These are phyloP conservation scores for Saturnia japonica DNA, from an alignment of 2,888 invertebrate genomes.

Conservation along the genomic window DNA sequence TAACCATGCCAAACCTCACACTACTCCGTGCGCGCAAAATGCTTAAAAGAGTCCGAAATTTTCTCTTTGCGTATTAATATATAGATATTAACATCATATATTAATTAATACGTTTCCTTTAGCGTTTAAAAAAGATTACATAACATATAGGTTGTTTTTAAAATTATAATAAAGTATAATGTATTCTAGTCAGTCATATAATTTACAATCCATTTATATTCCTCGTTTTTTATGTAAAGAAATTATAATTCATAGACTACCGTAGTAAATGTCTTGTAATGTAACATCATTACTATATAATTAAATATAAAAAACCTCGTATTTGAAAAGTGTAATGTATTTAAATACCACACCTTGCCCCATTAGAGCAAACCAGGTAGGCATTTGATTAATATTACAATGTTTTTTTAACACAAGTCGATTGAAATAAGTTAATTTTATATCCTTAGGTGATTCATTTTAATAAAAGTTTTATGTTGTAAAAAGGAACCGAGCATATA, in stretches of 20 bases:
- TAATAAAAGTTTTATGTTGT: background rate
- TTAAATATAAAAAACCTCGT: background rate
- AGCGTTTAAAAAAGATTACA: no score
- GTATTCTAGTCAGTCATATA: background rate
- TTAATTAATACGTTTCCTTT: background rate
- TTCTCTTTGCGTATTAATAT: no score
- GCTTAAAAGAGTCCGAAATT: no score
- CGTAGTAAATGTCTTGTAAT: background rate
- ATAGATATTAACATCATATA: background rate
- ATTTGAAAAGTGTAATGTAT: slow-evolving; percentile 11
- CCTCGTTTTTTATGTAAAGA: background rate
- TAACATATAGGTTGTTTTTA: no score
- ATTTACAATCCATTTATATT: background rate
- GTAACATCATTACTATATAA: slow-evolving; percentile 9
- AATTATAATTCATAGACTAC: background rate
- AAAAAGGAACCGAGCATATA: background rate
- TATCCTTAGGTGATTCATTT: background rate
- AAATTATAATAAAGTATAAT: background rate
- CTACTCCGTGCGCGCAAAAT: no score
- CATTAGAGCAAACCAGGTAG: background rate
- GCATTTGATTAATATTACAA: slow-evolving; percentile 15
- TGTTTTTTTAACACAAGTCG: background rate
- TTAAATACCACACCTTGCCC: background rate
- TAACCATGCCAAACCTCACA: no score
- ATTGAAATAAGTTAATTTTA: background rate